These are phyloP conservation scores for Aegotheles bennettii DNA, from an alignment of 2,113 vertebrate species.

Conservation along the genomic window DNA sequence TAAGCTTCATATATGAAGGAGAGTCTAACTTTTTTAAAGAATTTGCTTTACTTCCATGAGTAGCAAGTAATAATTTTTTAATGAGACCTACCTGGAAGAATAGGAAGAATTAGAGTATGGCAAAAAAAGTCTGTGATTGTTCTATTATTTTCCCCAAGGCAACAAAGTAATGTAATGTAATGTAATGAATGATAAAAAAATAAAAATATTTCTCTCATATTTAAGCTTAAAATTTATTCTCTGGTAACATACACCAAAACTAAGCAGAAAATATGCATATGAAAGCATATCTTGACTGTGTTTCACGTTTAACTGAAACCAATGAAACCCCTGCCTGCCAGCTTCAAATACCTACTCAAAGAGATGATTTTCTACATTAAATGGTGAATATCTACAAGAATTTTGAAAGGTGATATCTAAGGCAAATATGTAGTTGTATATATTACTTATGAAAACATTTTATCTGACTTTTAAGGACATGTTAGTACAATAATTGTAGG, in stretches of 20 bases:
- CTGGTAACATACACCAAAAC: not conserved
- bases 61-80: not conserved
- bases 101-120: not conserved
- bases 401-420: slow-evolving; percentile 14
- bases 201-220: not conserved
- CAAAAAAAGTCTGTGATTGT: not conserved
- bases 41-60: not conserved
- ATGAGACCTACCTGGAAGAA: not conserved
- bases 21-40: not conserved
- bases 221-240: not conserved
- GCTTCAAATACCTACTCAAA: not conserved
- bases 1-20: not conserved
- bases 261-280: not conserved
- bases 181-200: not conserved
- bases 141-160: not conserved
- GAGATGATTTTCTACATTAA: not conserved
- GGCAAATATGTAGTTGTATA: slow-evolving; percentile 17
- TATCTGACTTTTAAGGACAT: slow-evolving; percentile 21
- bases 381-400: not conserved
- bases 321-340: not conserved
- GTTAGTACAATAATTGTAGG: not conserved
- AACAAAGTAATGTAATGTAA: not conserved
- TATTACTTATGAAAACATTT: slow-evolving; percentile 56
- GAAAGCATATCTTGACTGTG: not conserved
- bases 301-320: not conserved